phyloP scores from a whole-genome alignment of 1,140 invertebrate genomes.

The Idris sp. region DNA sequence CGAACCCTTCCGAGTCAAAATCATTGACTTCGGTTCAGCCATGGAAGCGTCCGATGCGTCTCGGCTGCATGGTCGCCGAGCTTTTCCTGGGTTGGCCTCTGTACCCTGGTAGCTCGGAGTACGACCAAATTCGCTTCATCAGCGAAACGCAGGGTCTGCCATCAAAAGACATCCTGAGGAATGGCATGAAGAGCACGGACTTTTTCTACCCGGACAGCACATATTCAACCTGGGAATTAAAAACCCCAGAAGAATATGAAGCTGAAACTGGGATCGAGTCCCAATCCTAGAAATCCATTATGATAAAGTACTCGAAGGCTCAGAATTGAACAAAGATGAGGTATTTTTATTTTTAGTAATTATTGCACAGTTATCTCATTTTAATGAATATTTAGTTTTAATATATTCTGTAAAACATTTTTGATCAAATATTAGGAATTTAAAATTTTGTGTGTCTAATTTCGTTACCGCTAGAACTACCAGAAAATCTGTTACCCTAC shows the following conservation, averaged over 20 bases:
- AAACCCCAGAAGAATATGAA: conserved; percentile 99
- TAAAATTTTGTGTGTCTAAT: no score
- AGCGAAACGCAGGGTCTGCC: conserved; percentile 96
- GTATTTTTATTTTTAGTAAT: conserved; percentile 75
- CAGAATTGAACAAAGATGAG: conserved; percentile 89
- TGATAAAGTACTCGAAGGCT: conserved; percentile 88
- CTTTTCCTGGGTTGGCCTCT: conserved; percentile 99
- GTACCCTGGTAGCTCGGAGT: conserved; percentile 99
- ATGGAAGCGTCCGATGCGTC: conserved; percentile 99
- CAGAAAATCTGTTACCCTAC: no score
- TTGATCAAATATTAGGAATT: no score
- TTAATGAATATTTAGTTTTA: no score
- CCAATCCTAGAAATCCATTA: conserved; percentile 96
- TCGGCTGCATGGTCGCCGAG: conserved; percentile 99
- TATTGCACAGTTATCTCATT: no score
- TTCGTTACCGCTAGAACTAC: no score
- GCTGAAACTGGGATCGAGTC: conserved; percentile 98
- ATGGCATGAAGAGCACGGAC: conserved; percentile 98
- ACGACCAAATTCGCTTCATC: conserved; percentile 97
- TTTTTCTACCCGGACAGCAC: conserved; percentile 99
- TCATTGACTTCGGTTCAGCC: conserved; percentile 99
- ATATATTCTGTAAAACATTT: no score
- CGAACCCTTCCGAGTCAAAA: conserved; percentile 98
- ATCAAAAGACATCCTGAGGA: conserved; percentile 98
- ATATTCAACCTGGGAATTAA: conserved; percentile 98